Percentiles rank a stretch among this genome's conserved stretches.
phyloP scores from a whole-genome alignment of 2,888 invertebrate species.

The Macaria notata region DNA sequence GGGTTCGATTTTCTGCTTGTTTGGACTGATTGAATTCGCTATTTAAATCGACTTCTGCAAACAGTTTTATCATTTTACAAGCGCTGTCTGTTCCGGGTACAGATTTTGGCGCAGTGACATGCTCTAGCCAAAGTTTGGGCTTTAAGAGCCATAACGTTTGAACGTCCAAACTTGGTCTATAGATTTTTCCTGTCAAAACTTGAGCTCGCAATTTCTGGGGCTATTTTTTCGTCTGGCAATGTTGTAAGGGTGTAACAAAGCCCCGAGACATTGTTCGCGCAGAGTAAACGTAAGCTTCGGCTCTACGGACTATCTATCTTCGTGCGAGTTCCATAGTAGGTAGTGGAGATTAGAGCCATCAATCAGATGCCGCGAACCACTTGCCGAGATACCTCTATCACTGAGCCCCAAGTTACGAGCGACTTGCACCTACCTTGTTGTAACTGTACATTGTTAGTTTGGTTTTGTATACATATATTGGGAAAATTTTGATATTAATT shows the following conservation, averaged over 20 bases:
- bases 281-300: conserved; percentile 26
- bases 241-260: conserved; percentile 17
- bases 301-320: conserved; percentile 55
- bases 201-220: background rate
- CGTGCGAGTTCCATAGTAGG: conserved; percentile 57
- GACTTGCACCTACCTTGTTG: conserved; percentile 14
- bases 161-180: conserved; percentile 10
- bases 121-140: conserved; percentile 7
- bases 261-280: conserved; percentile 12
- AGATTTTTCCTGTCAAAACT: conserved; percentile 15
- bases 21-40: conserved; percentile 75
- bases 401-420: conserved; percentile 43
- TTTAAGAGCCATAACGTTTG: conserved; percentile 11
- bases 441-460: too few species aligned
- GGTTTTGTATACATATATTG: too few species aligned
- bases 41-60: conserved; percentile 61
- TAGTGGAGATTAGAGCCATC: conserved; percentile 67
- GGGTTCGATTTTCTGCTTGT: conserved; percentile 80
- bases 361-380: conserved; percentile 61
- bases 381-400: conserved; percentile 51
- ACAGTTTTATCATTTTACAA: conserved; percentile 45
- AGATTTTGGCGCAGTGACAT: conserved; percentile 25
- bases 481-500: too few species aligned
- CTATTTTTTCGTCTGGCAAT: conserved; percentile 4
- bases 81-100: conserved; percentile 28